Base-by-base conservation (phyloP, 1,140 invertebrate genomes). In the Drosophila subpulchrella region DNA sequence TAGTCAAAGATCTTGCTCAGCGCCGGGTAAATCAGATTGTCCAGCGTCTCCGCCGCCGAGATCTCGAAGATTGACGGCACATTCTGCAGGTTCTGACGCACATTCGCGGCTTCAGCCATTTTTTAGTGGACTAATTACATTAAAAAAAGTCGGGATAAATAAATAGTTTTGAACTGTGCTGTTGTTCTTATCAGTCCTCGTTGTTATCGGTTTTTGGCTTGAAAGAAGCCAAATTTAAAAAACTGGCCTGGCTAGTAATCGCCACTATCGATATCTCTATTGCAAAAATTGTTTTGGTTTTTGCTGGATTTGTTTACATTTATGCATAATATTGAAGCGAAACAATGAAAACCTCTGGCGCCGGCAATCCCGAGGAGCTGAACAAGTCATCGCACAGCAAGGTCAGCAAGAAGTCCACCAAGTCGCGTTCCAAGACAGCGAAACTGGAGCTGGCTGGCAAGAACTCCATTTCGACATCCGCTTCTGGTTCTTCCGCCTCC, bases 61-160 rank as follows among this genome's bases (percentile, higher is more conserved):
- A 92, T 90, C 71, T 92, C 91, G 51, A 92, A 92, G 39, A 92
- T 91, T 6, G 91, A 92, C 17, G 91, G 91, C 6, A 86, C 71
- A 77, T 92, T 90, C 44, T 91, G 89, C 8, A 92, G 63, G 78
- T 92, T 92, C 53, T 92, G 88, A 20, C 89, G 85, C 39, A 92
- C 73, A 56, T 91, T 92, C 10, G 89, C 91, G 12, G 81, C 86
- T 67, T 85, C 86, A 10, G 85, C 85, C 85, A 90, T 89, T 27
- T 38, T 46, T 56, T 48, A 55, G 2, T 15, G 20, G 15, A 38
- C 47, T 56, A 41, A 46, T 5, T 12, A 2, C 12, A 46, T 38
- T 11, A 41, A 68, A 56, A 11, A 1, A 47, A 68, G 15, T 56
- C 7, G 20, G 20, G 10, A 11, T 53, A 41, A 58, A 58, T 58